Evolutionary conservation across 2,888 invertebrate genomes (phyloP).

Genomic region (Drosophila longiperda): DNA sequence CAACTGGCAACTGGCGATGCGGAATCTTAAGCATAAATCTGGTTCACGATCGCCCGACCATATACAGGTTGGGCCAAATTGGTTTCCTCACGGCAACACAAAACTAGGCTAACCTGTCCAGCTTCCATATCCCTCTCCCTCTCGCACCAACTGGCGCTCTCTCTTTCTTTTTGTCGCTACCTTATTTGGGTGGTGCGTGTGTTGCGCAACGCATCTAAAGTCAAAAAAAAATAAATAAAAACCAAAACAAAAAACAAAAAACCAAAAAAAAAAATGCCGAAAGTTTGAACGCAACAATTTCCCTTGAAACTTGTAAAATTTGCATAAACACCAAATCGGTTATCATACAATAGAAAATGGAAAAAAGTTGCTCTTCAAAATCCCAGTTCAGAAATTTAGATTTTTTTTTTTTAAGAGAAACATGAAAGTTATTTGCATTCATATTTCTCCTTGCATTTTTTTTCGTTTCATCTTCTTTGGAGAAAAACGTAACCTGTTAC

Average conservation of each 20-base stretch:
- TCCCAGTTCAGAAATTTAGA: conserved; percentile 1
- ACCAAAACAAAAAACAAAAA: too few species aligned
- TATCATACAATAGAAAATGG: conserved; percentile 58
- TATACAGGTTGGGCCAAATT: conserved; percentile 50
- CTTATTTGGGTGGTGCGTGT: conserved; percentile 49
- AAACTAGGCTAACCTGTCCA: conserved; percentile 60
- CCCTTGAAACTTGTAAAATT: conserved; percentile 56
- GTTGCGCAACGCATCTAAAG: conserved; percentile 50
- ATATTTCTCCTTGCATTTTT: conserved; percentile 11
- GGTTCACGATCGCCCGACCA: conserved; percentile 49
- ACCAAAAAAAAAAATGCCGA: conserved; percentile 16
- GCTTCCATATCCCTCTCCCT: not conserved
- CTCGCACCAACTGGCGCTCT: not conserved
- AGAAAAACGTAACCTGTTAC: conserved; percentile 42
- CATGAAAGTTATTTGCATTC: conserved; percentile 52
- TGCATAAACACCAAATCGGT: conserved; percentile 54
- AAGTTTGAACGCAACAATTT: conserved; percentile 54
- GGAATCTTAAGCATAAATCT: conserved; percentile 42
- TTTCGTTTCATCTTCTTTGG: not conserved
- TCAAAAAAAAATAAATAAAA: conserved; percentile 25
- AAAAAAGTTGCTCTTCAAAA: conserved; percentile 32
- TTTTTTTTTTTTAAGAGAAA: conserved; percentile 3
- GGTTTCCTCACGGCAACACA: conserved; percentile 38
- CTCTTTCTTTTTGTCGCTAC: conserved; percentile 1
- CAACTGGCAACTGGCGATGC: conserved; percentile 28